Evolutionary conservation across 2,113 vertebrate genomes (phyloP), one percentile per base, ranked within the genome.

Genomic region (Larimichthys polyactis): DNA sequence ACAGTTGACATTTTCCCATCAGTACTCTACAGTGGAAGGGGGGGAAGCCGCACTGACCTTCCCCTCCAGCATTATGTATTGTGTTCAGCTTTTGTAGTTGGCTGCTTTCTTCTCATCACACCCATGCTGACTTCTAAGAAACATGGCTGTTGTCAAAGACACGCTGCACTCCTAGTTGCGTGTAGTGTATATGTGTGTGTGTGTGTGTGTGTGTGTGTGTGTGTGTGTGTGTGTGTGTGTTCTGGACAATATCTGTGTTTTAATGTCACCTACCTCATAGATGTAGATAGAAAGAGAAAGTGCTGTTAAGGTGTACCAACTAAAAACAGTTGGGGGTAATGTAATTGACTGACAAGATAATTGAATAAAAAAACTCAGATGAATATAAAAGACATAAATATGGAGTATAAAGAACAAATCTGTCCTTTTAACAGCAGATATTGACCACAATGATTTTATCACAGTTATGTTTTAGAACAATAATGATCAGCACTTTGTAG

Each of bases 1-100:
- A 83, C 46, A 69, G 71, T 83, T 92, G 90, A 91, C 87, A 89
- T 93, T 90, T 92, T 75, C 72, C 75, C 85, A 84, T 84, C 86
- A 83, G 70, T 78, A 43, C 58, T 58, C 63, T 74, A 78, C 69
- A 84, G 77, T 75, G 22, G 65, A 76, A 60, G 9, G 40, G 24
- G 46, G 44, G 72, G 67, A 51, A n/a, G 46, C 32, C 5, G n/a
- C 68, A n/a, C 51, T 85, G 81, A 87, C 81, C 84, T 78, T 82
- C 66, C 44, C 75, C 71, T 71, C 32, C 46, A 74, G 71, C 82
- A 58, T 57, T 43, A 69, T 72, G 68, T 65, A 55, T 75, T 76
- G 65, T 80, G 74, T 48, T 51, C 46, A 57, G 65, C 59, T 65
- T 52, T 81, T 84, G 68, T 64, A 43, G 29, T 60, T 57, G 36